Evolutionary conservation across 2,888 invertebrate species (phyloP).

Genomic region (Drosophila hamatofila): DNA sequence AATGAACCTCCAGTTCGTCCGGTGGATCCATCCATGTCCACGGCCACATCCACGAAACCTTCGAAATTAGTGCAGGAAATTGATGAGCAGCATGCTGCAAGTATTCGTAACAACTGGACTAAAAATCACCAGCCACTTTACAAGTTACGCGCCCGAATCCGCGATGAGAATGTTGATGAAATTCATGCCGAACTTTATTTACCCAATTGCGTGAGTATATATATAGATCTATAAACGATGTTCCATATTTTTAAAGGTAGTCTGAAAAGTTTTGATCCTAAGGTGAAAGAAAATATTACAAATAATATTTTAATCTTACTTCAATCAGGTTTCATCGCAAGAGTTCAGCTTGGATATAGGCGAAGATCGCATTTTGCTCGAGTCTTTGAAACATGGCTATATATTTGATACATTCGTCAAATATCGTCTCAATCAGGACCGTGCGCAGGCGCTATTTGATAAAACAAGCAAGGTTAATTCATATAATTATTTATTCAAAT

Average conservation of each 20-base stretch:
- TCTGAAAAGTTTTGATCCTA: too few species aligned
- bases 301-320: not conserved
- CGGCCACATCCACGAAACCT: conserved; percentile 5
- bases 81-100: conserved; percentile 63
- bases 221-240: not conserved
- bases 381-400: conserved; percentile 87
- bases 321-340: conserved; percentile 87
- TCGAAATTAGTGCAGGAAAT: conserved; percentile 88
- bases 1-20: not conserved
- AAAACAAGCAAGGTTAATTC: conserved; percentile 86
- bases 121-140: conserved; percentile 86
- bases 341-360: conserved; percentile 90
- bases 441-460: conserved; percentile 86
- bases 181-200: conserved; percentile 84
- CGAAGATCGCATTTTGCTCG: conserved; percentile 91
- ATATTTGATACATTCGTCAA: conserved; percentile 90
- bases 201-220: conserved; percentile 83
- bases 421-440: conserved; percentile 88
- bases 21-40: not conserved
- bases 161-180: conserved; percentile 79
- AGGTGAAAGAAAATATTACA: not conserved
- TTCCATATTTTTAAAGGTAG: not conserved
- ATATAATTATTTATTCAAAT: conserved; percentile 20
- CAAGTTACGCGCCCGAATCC: conserved; percentile 87
- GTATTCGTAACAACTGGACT: conserved; percentile 46